Evolutionary conservation across 1,140 invertebrate genomes (phyloP), one percentile per base, ranked within the genome.

Genomic region (Akabosia matsudoensis): DNA sequence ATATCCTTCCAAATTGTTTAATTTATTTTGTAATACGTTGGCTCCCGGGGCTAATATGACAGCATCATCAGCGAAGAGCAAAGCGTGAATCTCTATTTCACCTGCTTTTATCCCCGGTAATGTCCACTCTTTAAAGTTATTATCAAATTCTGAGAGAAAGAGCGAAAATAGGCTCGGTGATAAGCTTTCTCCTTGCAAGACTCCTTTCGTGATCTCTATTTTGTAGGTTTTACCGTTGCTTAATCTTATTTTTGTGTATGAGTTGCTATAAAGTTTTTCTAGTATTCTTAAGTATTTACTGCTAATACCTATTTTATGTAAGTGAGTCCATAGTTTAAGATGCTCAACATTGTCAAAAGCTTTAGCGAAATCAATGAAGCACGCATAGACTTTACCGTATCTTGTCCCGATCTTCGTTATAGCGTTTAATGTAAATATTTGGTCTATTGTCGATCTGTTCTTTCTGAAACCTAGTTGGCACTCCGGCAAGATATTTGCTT

Each of bases 301-400:
- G 37, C 77, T 80, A 10, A 81, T n/a, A 22, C 81, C 82, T 26
- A 81, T 3, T 13, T 78, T 31, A 22, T 74, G 26, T 14, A 83
- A 67, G 56, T 82, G 81, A 18, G 22, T 56, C 75, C 76, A 82
- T 14, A 82, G 52, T 61, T 77, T 72, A 1, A 56, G 28, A 28
- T 83, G 82, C 1, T 54, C 1, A 14, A 82, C 45, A 0, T 77
- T 79, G 22, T 81, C 76, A 70, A 82, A 82, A 4, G 80, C 82
- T 26, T 76, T 51, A 14, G 73, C 51, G 52, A 81, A 82, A 64
- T 82, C 82, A 24, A 82, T 72, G 61, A 82, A 82, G 26, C 76
- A 26, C 0, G 74, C 54, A 56, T 76, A 82, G 37, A n/a, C 73
- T 70, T 4, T 80, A 45, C 61, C 31, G 7, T 26, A 54, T 72